phyloP scores from a whole-genome alignment of 2,113 vertebrate genomes.

The Tor tambroides region DNA sequence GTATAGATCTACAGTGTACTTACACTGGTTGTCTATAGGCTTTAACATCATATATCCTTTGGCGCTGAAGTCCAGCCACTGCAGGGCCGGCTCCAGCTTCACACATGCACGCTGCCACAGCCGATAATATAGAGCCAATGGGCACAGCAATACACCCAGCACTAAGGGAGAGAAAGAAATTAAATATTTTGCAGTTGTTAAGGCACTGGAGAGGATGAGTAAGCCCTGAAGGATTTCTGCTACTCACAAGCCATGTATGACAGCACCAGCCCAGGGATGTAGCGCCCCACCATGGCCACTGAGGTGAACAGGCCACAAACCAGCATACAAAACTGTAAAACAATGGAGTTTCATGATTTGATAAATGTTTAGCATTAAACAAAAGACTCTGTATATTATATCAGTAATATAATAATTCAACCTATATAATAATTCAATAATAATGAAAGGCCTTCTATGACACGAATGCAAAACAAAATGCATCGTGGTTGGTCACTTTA shows the following conservation, averaged over 20 bases:
- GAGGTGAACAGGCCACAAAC: slow-evolving; percentile 85
- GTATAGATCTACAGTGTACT: slow-evolving; percentile 67
- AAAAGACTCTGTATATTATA: neutral
- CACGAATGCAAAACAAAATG: neutral
- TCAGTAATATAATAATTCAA: neutral
- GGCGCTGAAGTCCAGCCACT: slow-evolving; percentile 90
- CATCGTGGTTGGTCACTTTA: slow-evolving; percentile 8
- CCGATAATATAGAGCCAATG: slow-evolving; percentile 85
- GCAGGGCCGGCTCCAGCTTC: slow-evolving; percentile 88
- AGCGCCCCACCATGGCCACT: slow-evolving; percentile 85
- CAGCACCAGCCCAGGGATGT: slow-evolving; percentile 89
- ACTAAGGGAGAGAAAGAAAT: slow-evolving; percentile 72
- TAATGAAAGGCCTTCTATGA: neutral
- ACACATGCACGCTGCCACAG: slow-evolving; percentile 80
- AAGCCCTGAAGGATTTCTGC: neutral
- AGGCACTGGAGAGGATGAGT: neutral
- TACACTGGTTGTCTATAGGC: slow-evolving; percentile 88
- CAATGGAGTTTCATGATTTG: neutral
- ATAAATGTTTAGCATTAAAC: neutral
- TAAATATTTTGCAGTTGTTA: neutral
- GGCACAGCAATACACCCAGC: slow-evolving; percentile 82
- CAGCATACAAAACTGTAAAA: slow-evolving; percentile 89
- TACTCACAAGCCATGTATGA: slow-evolving; percentile 90
- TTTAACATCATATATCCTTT: slow-evolving; percentile 89
- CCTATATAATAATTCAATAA: neutral